These are phyloP conservation scores for Drosophila melanosoma DNA, from an alignment of 2,888 invertebrate species.

Conservation along the genomic window DNA sequence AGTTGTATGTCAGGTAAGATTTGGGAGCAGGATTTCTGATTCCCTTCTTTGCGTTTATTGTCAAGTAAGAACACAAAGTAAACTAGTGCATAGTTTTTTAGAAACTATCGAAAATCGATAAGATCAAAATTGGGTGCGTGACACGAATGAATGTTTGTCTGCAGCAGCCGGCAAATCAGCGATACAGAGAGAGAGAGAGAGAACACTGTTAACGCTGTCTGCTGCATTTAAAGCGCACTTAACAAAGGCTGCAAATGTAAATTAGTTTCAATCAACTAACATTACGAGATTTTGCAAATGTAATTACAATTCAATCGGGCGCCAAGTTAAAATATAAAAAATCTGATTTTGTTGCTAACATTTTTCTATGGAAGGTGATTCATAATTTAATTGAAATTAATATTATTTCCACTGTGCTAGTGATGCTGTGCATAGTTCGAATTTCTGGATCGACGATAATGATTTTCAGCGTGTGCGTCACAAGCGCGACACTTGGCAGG, in stretches of 20 bases:
- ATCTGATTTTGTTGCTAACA: background rate
- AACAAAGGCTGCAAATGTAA: background rate
- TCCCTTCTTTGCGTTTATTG: background rate
- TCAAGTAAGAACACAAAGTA: background rate
- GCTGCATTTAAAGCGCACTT: background rate
- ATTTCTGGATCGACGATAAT: constrained; percentile 74
- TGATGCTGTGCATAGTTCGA: constrained; percentile 62
- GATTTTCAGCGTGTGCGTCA: constrained; percentile 61
- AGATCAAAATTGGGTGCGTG: background rate
- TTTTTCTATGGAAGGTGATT: background rate
- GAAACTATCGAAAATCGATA: background rate
- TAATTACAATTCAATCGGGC: background rate
- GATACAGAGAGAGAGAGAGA: background rate
- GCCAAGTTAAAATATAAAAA: background rate
- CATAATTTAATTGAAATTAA: background rate
- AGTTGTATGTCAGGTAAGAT: constrained; percentile 79
- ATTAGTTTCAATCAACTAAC: background rate
- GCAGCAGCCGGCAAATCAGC: background rate
- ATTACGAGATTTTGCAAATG: background rate
- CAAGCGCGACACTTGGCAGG: constrained; percentile 83
- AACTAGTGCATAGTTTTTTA: background rate
- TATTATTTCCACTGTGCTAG: constrained; percentile 35
- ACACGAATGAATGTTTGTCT: background rate
- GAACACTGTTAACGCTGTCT: background rate
- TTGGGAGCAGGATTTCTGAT: background rate